Evolutionary conservation across 1,140 invertebrate genomes (phyloP).

Genomic region (Nasonia giraulti): DNA sequence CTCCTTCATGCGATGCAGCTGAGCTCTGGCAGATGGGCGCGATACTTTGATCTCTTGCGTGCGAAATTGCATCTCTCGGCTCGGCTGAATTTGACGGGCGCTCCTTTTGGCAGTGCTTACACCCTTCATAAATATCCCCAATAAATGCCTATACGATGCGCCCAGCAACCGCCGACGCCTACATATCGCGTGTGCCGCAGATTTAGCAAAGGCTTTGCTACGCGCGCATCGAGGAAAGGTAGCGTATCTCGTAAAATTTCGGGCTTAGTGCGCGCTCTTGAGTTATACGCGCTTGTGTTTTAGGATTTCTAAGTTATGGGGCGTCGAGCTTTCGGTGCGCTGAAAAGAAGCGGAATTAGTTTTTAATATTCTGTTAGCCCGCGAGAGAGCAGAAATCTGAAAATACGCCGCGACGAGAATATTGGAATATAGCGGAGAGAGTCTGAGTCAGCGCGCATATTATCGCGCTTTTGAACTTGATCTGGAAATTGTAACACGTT

Average conservation of each 20-base stretch:
- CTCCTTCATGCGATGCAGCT: neutral
- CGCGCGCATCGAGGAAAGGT: neutral
- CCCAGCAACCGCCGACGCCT: slow-evolving; percentile 43
- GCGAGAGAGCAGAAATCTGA: neutral
- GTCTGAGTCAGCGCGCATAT: neutral
- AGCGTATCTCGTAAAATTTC: slow-evolving; percentile 33
- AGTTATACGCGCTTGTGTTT: slow-evolving; percentile 26
- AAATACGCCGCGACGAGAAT: neutral
- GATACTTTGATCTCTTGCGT: slow-evolving; percentile 37
- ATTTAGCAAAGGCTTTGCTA: neutral
- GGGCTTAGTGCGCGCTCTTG: neutral
- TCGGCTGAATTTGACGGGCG: slow-evolving; percentile 8
- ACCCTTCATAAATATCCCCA: slow-evolving; percentile 51
- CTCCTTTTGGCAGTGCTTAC: slow-evolving; percentile 26
- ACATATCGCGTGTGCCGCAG: slow-evolving; percentile 38
- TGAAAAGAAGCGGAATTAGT: neutral
- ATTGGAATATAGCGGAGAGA: neutral
- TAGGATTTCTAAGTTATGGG: neutral
- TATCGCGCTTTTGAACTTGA: neutral
- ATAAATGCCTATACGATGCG: slow-evolving; percentile 49
- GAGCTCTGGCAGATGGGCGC: no score
- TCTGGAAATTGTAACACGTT: neutral
- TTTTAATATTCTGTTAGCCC: neutral
- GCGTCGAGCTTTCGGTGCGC: neutral
- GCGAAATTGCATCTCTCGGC: slow-evolving; percentile 25